Conservation (phyloP, 2,113 vertebrate genomes). For the Oreochromis niloticus region DNA sequence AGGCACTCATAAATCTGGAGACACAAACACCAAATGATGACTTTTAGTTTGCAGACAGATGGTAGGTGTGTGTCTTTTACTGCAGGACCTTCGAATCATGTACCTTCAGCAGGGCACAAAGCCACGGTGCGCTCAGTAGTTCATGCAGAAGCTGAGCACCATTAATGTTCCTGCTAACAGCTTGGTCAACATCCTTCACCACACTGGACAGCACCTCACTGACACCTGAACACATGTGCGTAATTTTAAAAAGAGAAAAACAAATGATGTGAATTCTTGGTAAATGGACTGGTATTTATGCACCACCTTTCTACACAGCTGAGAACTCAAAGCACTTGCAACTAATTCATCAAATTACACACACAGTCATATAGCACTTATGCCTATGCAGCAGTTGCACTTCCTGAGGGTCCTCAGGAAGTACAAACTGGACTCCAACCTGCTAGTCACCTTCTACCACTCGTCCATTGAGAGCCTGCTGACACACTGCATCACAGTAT, state of each 20-base stretch:
- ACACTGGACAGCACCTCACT: slow-evolving; percentile 75
- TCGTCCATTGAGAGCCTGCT: not conserved
- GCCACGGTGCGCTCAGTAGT: slow-evolving; percentile 83
- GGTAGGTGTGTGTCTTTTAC: not conserved
- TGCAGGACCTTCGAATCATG: rapidly evolving
- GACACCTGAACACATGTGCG: slow-evolving; percentile 59
- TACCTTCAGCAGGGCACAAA: slow-evolving; percentile 85
- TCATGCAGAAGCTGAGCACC: slow-evolving; percentile 79
- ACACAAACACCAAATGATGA: slow-evolving; percentile 20
- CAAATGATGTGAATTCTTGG: not conserved
- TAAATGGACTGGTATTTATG: not conserved
- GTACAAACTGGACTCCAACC: not conserved
- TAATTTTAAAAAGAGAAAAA: not conserved
- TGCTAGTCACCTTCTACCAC: not conserved
- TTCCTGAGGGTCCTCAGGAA: not conserved
- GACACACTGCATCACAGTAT: not conserved
- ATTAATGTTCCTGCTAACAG: slow-evolving; percentile 72
- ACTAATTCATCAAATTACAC: not conserved
- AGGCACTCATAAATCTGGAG: slow-evolving; percentile 87
- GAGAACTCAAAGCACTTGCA: not conserved
- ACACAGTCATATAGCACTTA: not conserved
- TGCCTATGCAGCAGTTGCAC: not conserved
- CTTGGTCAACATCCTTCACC: slow-evolving; percentile 77
- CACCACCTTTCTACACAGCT: not conserved
- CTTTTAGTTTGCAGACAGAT: not conserved